A percentile compares a stretch with the other conserved stretches of the same genome.
These are phyloP conservation scores for Minunthozetes semirufus DNA, from an alignment of 2,888 invertebrate genomes.

Conservation along the genomic window DNA sequence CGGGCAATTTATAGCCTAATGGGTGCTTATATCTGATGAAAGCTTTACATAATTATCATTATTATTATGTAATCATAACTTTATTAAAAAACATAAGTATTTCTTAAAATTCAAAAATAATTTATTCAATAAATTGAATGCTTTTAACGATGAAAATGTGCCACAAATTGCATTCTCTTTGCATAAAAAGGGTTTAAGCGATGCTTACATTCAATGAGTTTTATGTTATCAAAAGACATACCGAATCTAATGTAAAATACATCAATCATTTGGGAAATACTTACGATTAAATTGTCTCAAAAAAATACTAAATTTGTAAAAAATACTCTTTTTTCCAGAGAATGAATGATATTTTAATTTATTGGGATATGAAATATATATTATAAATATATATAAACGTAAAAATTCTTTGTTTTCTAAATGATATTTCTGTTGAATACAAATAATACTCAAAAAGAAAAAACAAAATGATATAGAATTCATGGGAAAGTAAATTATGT, in stretches of 20 bases:
- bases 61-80: background rate
- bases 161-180: slow-evolving; percentile 13
- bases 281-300: slow-evolving; percentile 6
- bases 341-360: background rate
- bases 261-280: slow-evolving; percentile 12
- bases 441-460: too few relatives aligned
- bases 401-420: slow-evolving; percentile 1
- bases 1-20: background rate
- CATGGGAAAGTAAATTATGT: background rate
- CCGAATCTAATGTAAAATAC: background rate
- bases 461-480: background rate
- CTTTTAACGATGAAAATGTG: slow-evolving; percentile 13
- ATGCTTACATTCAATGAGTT: background rate
- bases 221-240: slow-evolving; percentile 14
- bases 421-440: too few relatives aligned
- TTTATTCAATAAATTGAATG: background rate
- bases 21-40: slow-evolving; percentile 6
- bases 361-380: background rate
- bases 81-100: background rate
- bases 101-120: background rate
- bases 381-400: background rate
- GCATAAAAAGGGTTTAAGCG: background rate
- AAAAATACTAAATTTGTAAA: slow-evolving; percentile 13
- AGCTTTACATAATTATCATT: background rate
- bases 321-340: background rate